Evolutionary conservation across 2,888 invertebrate genomes (phyloP).

Genomic region (Mythimna lalbum): DNA sequence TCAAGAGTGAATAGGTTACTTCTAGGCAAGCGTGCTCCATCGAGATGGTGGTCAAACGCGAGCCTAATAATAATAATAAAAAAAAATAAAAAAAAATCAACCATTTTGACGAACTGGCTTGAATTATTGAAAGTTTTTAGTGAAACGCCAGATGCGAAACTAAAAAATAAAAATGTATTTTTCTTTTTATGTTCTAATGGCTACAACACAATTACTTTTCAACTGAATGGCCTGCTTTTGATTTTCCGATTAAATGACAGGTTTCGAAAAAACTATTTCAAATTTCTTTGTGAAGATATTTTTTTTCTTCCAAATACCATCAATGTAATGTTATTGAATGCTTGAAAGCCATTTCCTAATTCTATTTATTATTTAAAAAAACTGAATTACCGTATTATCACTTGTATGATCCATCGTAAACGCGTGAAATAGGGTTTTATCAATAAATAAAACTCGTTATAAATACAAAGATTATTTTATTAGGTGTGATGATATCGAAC

Average conservation of each 20-base stretch:
- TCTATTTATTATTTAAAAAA: background rate
- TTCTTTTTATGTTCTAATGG: background rate
- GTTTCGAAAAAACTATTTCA: background rate
- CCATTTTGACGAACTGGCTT: constrained; percentile 11
- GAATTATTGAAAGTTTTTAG: background rate
- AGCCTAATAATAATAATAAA: too few species aligned
- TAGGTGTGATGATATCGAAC: constrained; percentile 89
- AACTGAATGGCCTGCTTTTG: background rate
- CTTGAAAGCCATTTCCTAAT: background rate
- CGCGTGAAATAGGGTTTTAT: background rate
- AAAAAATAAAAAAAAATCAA: too few species aligned
- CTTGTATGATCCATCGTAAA: too few species aligned
- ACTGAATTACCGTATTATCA: background rate
- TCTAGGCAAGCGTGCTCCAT: too few species aligned
- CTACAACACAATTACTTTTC: background rate
- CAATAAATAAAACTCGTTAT: constrained; percentile 73
- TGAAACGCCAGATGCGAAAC: background rate
- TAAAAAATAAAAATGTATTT: background rate
- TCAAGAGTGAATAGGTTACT: too few species aligned
- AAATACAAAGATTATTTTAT: constrained; percentile 89
- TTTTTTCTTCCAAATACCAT: background rate
- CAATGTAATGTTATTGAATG: background rate
- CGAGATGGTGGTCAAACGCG: too few species aligned
- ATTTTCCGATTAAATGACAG: background rate
- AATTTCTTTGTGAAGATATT: background rate